phyloP scores from a whole-genome alignment of 2,113 vertebrate genomes.

The Xiphophorus hellerii region DNA sequence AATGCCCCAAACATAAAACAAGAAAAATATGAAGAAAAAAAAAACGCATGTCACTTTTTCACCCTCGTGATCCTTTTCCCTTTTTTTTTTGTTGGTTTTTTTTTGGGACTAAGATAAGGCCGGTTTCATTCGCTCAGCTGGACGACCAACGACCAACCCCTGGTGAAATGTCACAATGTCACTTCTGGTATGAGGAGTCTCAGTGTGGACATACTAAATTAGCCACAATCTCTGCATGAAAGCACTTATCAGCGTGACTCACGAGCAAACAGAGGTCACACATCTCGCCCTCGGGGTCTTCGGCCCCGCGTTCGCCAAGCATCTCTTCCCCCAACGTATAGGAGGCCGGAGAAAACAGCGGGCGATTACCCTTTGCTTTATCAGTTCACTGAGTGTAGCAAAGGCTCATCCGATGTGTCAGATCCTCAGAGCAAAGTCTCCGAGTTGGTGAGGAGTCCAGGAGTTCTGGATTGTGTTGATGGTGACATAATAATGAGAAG shows the following conservation, averaged over 20 bases:
- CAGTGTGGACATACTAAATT: constrained; percentile 59
- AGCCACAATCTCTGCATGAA: constrained; percentile 56
- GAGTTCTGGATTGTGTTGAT: neutral
- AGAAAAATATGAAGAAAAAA: neutral
- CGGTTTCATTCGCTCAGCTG: neutral
- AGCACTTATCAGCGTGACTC: constrained; percentile 55
- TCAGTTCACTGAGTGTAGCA: neutral
- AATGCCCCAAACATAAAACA: neutral
- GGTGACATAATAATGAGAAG: neutral
- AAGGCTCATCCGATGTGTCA: constrained; percentile 5
- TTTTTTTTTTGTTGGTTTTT: no score
- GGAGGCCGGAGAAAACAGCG: constrained; percentile 8
- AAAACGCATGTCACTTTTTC: neutral
- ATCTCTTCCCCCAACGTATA: constrained; percentile 37
- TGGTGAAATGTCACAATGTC: constrained; percentile 52
- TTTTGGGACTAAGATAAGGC: neutral
- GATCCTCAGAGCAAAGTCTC: constrained; percentile 3
- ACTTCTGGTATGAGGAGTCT: constrained; percentile 43
- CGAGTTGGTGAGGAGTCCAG: neutral
- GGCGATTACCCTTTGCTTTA: constrained; percentile 5
- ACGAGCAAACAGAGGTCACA: constrained; percentile 52
- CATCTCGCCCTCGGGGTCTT: constrained; percentile 28
- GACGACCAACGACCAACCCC: neutral
- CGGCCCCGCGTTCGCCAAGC: neutral
- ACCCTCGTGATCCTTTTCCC: neutral